A percentile compares a stretch with the other conserved stretches of the same genome.
These are phyloP conservation scores for Listronotus oregonensis DNA, from an alignment of 1,140 invertebrate genomes.

Conservation along the genomic window DNA sequence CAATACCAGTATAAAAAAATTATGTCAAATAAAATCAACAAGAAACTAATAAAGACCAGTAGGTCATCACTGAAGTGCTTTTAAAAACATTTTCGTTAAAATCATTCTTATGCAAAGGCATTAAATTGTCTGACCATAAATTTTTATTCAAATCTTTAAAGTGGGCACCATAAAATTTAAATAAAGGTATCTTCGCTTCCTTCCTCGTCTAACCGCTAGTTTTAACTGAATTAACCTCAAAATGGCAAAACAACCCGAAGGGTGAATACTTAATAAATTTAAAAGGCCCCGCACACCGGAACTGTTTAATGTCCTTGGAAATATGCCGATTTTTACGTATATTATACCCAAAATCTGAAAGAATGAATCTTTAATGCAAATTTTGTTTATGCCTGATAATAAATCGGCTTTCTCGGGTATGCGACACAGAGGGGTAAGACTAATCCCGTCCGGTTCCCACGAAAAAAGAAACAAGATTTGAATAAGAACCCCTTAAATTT, in stretches of 20 bases:
- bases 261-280: slow-evolving; percentile 39
- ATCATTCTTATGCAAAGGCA: slow-evolving; percentile 19
- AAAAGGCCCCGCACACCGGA: slow-evolving; percentile 23
- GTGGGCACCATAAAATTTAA: slow-evolving; percentile 27
- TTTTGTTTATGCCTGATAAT: slow-evolving; percentile 39
- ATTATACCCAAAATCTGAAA: slow-evolving; percentile 31
- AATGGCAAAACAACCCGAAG: slow-evolving; percentile 38
- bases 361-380: slow-evolving; percentile 41
- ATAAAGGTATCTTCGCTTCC: slow-evolving; percentile 24
- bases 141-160: slow-evolving; percentile 32
- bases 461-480: slow-evolving; percentile 44
- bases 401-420: slow-evolving; percentile 40
- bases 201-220: slow-evolving; percentile 37
- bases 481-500: slow-evolving; percentile 43
- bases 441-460: slow-evolving; percentile 43
- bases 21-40: too few relatives aligned
- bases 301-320: slow-evolving; percentile 28
- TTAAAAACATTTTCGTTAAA: slow-evolving; percentile 1
- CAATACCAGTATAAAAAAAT: too few relatives aligned
- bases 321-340: slow-evolving; percentile 37
- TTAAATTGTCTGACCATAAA: slow-evolving; percentile 30
- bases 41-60: too few relatives aligned
- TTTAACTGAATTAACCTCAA: slow-evolving; percentile 41
- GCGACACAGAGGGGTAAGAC: slow-evolving; percentile 29
- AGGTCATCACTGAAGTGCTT: not conserved